A percentile compares a stretch with the other conserved stretches of the same genome.
Evolutionary conservation across 2,888 invertebrate genomes (phyloP).

Genomic region (Andrena bicolor): DNA sequence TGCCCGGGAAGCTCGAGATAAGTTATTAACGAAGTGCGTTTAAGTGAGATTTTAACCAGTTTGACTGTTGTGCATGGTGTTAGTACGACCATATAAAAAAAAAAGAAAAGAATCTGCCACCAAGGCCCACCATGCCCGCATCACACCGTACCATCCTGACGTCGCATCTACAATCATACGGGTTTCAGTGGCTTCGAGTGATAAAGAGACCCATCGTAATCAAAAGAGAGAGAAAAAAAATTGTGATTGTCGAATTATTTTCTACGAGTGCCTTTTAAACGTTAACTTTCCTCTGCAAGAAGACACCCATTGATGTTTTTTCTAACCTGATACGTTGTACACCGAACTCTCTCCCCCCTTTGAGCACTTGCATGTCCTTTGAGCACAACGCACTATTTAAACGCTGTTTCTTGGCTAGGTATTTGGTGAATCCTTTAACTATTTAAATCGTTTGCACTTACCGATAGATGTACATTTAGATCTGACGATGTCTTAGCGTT

Average conservation of each 20-base stretch:
- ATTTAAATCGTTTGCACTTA: slow-evolving; percentile 16
- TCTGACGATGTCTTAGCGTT: slow-evolving; percentile 52
- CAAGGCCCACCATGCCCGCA: slow-evolving; percentile 76
- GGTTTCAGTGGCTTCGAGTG: slow-evolving; percentile 76
- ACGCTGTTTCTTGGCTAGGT: slow-evolving; percentile 10
- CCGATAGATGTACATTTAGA: slow-evolving; percentile 30
- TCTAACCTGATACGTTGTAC: slow-evolving; percentile 58
- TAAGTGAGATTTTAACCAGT: slow-evolving; percentile 83
- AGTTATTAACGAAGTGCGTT: slow-evolving; percentile 83
- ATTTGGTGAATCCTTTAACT: slow-evolving; percentile 2
- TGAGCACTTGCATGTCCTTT: slow-evolving; percentile 45
- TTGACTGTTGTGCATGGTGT: slow-evolving; percentile 83
- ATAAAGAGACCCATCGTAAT: slow-evolving; percentile 73
- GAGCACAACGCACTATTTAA: slow-evolving; percentile 40
- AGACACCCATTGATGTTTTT: slow-evolving; percentile 71
- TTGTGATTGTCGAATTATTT: slow-evolving; percentile 79
- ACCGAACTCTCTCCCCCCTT: background rate
- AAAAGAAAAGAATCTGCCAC: slow-evolving; percentile 63
- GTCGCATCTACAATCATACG: slow-evolving; percentile 72
- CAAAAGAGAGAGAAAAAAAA: slow-evolving; percentile 62
- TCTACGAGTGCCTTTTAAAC: slow-evolving; percentile 84
- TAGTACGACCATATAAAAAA: slow-evolving; percentile 74
- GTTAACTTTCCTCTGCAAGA: slow-evolving; percentile 77
- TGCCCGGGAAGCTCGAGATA: slow-evolving; percentile 77
- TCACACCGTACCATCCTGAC: slow-evolving; percentile 73